Evolutionary conservation across 2,113 vertebrate species (phyloP), one percentile per base, ranked within the genome.

Genomic region (Coturnix japonica): DNA sequence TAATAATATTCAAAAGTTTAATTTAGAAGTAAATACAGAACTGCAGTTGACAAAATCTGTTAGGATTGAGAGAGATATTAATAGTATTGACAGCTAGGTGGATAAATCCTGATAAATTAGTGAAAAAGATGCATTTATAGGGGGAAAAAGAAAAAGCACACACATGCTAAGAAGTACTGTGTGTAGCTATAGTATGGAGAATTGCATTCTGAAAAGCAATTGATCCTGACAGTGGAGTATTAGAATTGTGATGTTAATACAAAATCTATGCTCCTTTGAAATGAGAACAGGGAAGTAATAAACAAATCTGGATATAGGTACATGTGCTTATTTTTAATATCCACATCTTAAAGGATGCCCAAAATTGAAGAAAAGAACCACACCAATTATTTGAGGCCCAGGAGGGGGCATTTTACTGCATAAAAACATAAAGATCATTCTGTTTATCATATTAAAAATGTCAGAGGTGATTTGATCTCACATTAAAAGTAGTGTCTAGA

Each of bases 391-490:
- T 80, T 90, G 56, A 92, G 64, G 60, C 59, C 63, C 56, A 70
- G 59, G 11, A 95, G 75, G 75, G 89, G 33, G 54, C 20, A 66
- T 85, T 89, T 81, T 81, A 70, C 63, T 87, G 31, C 59, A 70
- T 79, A 57, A 91, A 91, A 84, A 77, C 3, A 7, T 94, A 81
- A 93, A 93, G 66, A 91, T 90, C 37, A 59, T 85, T 79, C 74
- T 90, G 41, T 35, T 89, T 85, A 73, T 39, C 43, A 2, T 87
- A 70, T 94, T 92, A 95, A 94, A 80, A 73, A 70, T 87, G 78
- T 93, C 77, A 94, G 81, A 82, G 86, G 28, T 92, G 74, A 80
- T 91, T 93, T 95, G 63, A 93, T 94, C 72, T 93, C 67, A 31
- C 63, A 71, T 67, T 87, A 73, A 87, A 89, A 94, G 46, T 85